Evolutionary conservation across 2,113 vertebrate species (phyloP), one percentile per base, ranked within the genome.

Genomic region (Nannobrachium achirus): DNA sequence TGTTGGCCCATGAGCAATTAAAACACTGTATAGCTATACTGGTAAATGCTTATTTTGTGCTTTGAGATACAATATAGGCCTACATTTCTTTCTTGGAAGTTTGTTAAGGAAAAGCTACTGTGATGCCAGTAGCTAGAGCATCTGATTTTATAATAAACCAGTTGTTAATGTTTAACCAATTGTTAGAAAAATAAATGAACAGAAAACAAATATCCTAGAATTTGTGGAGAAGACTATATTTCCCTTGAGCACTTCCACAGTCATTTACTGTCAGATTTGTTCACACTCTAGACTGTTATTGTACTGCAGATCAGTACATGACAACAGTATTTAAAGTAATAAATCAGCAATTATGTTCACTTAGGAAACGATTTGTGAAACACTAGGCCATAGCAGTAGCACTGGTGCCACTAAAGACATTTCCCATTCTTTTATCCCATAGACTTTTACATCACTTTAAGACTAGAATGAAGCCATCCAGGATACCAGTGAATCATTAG

Each of bases 51-150:
- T 38, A 51, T 42, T 39, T 19, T 53, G 7, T 15, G 44, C 4
- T 9, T 16, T 13, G 38, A 40, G n/a, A n/a, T n/a, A n/a, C n/a
- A 66, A 60, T 3, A 33, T 33, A 25, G n/a, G n/a, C n/a, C n/a
- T 44, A 25, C 14, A 50, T 76, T 52, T 70, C 58, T 15, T 58
- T 18, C n/a, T 15, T 5, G 10, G 9, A 48, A 39, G 48, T 61
- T 33, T 56, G 10, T 59, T 25, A 4, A 1, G 14, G 19, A 50
- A 25, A 56, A 63, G 4, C 53, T 66, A 38, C 66, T 18, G 49
- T 56, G 48, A 66, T 50, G 46, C 7, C 46, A 51, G 38, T 66
- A n/a, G n/a, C n/a, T 20, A 57, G 42, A 66, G 48, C 20, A 49
- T 10, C 20, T 55, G 56, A 52, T 62, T 25, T 56, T 63, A 69